Evolutionary conservation across 2,797 vertebrate genomes (phyloP).

Genomic region (Rhynchotus rufescens): DNA sequence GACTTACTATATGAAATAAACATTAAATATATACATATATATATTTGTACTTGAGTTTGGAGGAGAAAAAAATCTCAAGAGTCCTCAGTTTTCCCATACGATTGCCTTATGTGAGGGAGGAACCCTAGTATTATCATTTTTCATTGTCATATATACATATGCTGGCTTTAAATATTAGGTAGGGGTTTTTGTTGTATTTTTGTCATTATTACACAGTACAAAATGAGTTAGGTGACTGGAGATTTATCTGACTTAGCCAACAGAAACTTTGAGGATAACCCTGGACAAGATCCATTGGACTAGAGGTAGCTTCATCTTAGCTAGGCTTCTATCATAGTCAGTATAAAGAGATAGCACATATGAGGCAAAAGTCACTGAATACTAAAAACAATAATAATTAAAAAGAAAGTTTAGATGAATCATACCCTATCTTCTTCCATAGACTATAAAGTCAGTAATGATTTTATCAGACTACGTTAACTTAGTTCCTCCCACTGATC

Average conservation of each 20-base stretch:
- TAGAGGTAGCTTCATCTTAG: not conserved
- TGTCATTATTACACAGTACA: not conserved
- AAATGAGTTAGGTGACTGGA: not conserved
- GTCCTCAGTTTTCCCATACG: not conserved
- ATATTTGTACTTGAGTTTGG: not conserved
- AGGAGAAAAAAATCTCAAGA: not conserved
- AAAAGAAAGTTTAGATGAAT: not conserved
- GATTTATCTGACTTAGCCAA: not conserved
- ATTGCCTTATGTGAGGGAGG: not conserved
- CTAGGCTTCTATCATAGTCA: not conserved
- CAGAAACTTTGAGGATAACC: not conserved
- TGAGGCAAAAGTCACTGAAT: accelerated
- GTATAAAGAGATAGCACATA: not conserved
- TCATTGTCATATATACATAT: accelerated
- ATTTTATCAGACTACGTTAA: not conserved
- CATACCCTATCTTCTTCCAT: not conserved
- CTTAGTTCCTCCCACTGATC: not conserved
- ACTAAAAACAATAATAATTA: not conserved
- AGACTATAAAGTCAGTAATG: not conserved
- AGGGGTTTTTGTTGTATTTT: not conserved
- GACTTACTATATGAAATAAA: not conserved
- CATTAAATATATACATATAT: not conserved
- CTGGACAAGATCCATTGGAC: not conserved
- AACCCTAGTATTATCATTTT: not conserved
- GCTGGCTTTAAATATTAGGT: not conserved